A percentile compares a stretch with the other conserved stretches of the same genome.
phyloP scores from a whole-genome alignment of 2,113 vertebrate species.

The Phylloscopus whistleri region DNA sequence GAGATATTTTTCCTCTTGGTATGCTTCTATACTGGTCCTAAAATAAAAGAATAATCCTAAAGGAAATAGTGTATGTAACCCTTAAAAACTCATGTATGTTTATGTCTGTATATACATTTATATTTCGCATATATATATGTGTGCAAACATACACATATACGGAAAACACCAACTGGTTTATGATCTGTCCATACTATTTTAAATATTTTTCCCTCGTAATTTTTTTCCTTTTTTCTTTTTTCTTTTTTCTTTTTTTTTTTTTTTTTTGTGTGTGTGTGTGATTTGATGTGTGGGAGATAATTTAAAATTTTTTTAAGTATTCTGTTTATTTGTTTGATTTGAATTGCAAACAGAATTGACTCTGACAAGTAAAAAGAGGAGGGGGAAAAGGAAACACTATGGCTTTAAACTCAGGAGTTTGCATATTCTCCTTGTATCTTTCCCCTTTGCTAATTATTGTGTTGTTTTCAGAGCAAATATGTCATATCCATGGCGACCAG shows the following conservation, averaged over 20 bases:
- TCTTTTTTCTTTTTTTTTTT: not conserved
- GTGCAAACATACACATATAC: fast-evolving
- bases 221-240: not conserved
- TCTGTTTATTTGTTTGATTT: constrained; percentile 73
- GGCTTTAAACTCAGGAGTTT: constrained; percentile 98
- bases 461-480: constrained; percentile 99
- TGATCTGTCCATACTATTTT: not conserved
- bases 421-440: constrained; percentile 99
- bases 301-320: constrained; percentile 18
- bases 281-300: not conserved
- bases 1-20: not conserved
- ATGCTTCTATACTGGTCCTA: not conserved
- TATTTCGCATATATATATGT: not conserved
- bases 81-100: not conserved
- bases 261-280: not conserved
- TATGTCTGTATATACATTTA: not conserved
- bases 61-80: not conserved
- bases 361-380: constrained; percentile 78
- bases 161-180: not conserved
- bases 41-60: not conserved
- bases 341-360: constrained; percentile 73
- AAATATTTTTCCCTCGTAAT: not conserved
- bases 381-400: constrained; percentile 76
- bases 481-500: constrained; percentile 99
- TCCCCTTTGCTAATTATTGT: constrained; percentile 99